These are phyloP conservation scores for Tympanoctomys barrerae DNA, from an alignment of 2,797 vertebrate genomes.

Conservation along the genomic window DNA sequence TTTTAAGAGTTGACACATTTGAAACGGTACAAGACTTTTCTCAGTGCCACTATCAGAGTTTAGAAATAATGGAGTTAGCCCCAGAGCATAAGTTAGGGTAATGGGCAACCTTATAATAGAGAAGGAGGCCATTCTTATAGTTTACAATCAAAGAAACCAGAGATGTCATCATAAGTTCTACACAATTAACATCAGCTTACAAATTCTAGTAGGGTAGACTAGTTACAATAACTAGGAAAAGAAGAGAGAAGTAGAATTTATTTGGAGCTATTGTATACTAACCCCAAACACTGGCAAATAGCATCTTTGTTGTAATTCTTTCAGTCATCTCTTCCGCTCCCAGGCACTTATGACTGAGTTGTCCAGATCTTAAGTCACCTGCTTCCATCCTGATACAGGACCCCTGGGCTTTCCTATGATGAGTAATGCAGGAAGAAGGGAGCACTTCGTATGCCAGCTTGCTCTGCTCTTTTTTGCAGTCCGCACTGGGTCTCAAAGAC, in stretches of 20 bases:
- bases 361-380: background rate
- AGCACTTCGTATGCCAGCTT: background rate
- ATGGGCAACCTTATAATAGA: constrained; percentile 36
- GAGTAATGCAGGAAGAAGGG: background rate
- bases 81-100: background rate
- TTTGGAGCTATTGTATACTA: background rate
- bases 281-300: background rate
- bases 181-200: constrained; percentile 17
- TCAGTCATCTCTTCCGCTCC: background rate
- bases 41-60: constrained; percentile 4
- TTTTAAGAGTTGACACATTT: constrained; percentile 47
- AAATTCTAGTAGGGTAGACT: constrained; percentile 24
- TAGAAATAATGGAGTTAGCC: constrained; percentile 47
- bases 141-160: background rate
- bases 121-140: constrained; percentile 11
- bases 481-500: background rate
- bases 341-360: background rate
- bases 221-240: constrained; percentile 27
- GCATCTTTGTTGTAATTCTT: background rate
- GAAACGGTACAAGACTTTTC: background rate
- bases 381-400: background rate
- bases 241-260: constrained; percentile 28
- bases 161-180: background rate
- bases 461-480: constrained; percentile 6
- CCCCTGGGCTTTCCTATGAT: background rate